phyloP scores from a whole-genome alignment of 1,140 invertebrate species.

The Marisa cornuarietis region DNA sequence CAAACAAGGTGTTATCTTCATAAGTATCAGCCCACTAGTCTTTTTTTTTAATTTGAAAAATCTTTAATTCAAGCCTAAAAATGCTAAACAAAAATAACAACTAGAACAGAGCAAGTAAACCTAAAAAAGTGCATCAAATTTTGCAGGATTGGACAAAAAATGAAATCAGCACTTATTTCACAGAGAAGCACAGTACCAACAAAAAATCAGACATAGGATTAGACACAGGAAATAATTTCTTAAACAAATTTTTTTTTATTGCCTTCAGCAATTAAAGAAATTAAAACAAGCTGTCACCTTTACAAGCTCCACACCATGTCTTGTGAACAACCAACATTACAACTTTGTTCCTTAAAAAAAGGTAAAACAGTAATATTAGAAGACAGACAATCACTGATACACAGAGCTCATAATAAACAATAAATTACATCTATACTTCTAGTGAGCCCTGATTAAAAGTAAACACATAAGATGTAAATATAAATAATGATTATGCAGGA shows the following conservation, averaged over 20 bases:
- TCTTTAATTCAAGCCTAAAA: too few species aligned
- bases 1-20: not conserved
- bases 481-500: not conserved
- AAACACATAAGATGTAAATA: not conserved
- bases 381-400: not conserved
- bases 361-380: slow-evolving; percentile 2
- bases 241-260: too few species aligned
- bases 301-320: slow-evolving; percentile 74
- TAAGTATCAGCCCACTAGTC: not conserved
- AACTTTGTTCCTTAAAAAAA: slow-evolving; percentile 67
- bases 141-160: not conserved
- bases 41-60: too few species aligned
- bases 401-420: not conserved
- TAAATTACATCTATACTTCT: not conserved
- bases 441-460: not conserved
- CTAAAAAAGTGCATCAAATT: not conserved
- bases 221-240: not conserved
- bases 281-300: slow-evolving; percentile 59
- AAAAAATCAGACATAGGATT: not conserved
- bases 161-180: not conserved
- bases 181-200: not conserved
- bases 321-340: slow-evolving; percentile 74
- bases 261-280: not conserved
- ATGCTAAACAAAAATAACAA: not conserved
- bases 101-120: not conserved